These are phyloP conservation scores for Phoenicopterus ruber DNA, from an alignment of 2,113 vertebrate genomes.

Conservation along the genomic window DNA sequence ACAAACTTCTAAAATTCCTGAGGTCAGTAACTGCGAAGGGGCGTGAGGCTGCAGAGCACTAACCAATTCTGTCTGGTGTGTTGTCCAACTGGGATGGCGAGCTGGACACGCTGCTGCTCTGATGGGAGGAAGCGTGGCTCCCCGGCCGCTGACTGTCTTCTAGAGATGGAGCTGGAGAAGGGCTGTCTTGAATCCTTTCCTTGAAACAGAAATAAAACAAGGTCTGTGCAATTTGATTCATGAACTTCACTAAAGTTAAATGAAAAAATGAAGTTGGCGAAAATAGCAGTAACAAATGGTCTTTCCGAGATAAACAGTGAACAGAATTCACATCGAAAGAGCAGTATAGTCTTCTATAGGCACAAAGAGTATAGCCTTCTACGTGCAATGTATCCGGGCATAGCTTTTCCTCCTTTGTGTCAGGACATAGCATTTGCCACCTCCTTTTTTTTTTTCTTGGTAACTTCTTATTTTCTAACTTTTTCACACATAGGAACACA, in stretches of 20 bases:
- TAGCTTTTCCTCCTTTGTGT: background rate
- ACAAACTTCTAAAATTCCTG: background rate
- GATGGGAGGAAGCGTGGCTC: conserved; percentile 85
- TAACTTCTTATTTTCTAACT: background rate
- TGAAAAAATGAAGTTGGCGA: background rate
- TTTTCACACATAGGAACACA: background rate
- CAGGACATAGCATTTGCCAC: background rate
- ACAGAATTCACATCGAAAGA: background rate
- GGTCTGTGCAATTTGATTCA: background rate
- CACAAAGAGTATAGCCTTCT: background rate
- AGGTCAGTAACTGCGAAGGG: background rate
- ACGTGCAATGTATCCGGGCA: background rate
- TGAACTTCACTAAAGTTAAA: background rate
- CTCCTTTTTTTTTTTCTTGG: background rate
- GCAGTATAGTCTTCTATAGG: background rate
- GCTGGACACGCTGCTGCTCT: conserved; percentile 89
- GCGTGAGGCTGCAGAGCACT: background rate
- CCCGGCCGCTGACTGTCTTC: conserved; percentile 80
- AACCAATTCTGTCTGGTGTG: conserved; percentile 84
- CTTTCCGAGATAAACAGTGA: background rate
- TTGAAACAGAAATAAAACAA: conserved; percentile 55
- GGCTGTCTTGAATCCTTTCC: conserved; percentile 88
- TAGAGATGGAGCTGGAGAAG: conserved; percentile 83
- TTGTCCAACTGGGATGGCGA: conserved; percentile 80
- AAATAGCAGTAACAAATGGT: background rate